Conservation (phyloP, 2,113 vertebrate genomes). For the Jaculus jaculus region DNA sequence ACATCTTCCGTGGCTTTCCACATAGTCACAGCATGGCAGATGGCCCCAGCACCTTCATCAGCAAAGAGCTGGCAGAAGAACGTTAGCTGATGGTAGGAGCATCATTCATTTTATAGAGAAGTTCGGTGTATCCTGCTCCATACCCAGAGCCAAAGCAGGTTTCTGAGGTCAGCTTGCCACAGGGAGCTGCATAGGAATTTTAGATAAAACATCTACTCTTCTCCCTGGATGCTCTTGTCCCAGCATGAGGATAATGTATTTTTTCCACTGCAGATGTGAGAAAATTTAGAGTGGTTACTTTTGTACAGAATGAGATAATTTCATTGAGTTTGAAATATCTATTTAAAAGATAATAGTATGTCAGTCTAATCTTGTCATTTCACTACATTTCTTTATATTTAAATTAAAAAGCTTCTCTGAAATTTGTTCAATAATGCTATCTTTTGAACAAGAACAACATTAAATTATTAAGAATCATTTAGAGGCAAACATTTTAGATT, state of each 20-base stretch:
- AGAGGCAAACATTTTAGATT: background rate
- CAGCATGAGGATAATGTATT: background rate
- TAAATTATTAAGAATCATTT: background rate
- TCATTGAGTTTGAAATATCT: background rate
- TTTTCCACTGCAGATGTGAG: background rate
- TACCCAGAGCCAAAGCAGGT: background rate
- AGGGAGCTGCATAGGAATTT: background rate
- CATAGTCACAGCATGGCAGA: conserved; percentile 68
- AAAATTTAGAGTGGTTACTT: background rate
- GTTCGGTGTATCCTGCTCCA: conserved; percentile 53
- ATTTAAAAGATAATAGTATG: background rate
- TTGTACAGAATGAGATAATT: background rate
- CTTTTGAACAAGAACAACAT: background rate
- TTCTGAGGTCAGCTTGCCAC: conserved; percentile 17
- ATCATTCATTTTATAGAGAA: conserved; percentile 62
- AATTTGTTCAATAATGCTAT: background rate
- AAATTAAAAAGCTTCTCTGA: background rate
- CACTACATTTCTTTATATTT: background rate
- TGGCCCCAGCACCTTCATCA: conserved; percentile 69
- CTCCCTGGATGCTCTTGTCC: background rate
- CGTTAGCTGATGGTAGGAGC: conserved; percentile 55
- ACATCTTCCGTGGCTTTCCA: too few species aligned
- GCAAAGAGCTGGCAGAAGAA: conserved; percentile 58
- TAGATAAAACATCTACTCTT: background rate
- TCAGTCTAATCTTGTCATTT: conserved; percentile 1